phyloP scores from a whole-genome alignment of 2,113 vertebrate species.

The Fregetta grallaria region DNA sequence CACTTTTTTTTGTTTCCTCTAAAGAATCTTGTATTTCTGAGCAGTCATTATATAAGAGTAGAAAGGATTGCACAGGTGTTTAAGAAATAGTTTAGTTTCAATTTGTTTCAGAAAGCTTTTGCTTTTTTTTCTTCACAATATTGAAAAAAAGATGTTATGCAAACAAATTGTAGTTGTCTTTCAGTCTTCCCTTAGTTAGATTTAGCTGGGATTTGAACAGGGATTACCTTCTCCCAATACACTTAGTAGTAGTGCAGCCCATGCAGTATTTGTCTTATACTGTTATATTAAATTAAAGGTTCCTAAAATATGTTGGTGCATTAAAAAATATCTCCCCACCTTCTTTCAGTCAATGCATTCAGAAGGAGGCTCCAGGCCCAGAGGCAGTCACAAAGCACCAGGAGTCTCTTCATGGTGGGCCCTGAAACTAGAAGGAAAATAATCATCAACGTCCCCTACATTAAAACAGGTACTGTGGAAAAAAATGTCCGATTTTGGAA shows the following conservation, averaged over 20 bases:
- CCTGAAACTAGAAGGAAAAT: slow-evolving; percentile 79
- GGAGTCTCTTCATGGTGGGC: slow-evolving; percentile 84
- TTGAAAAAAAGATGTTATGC: background rate
- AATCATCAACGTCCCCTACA: slow-evolving; percentile 20
- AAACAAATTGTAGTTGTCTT: slow-evolving; percentile 50
- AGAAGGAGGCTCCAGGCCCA: slow-evolving; percentile 87
- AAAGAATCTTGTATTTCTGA: background rate
- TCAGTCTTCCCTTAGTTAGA: slow-evolving; percentile 48
- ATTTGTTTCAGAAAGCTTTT: background rate
- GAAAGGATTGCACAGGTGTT: background rate
- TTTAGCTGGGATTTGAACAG: slow-evolving; percentile 57
- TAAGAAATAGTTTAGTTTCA: background rate
- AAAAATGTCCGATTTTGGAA: slow-evolving; percentile 21
- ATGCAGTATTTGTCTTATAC: slow-evolving; percentile 25
- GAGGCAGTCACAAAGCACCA: slow-evolving; percentile 79
- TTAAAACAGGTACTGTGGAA: background rate
- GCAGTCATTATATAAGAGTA: background rate
- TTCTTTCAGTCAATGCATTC: slow-evolving; percentile 84
- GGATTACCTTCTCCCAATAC: slow-evolving; percentile 57
- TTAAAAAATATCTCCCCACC: slow-evolving; percentile 77
- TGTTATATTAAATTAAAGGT: slow-evolving; percentile 34
- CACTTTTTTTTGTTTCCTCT: background rate
- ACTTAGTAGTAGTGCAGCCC: slow-evolving; percentile 54
- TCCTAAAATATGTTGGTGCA: slow-evolving; percentile 34
- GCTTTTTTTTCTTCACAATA: background rate